These are phyloP conservation scores for Triplophysa dalaica DNA, from an alignment of 2,113 vertebrate genomes.

Conservation along the genomic window DNA sequence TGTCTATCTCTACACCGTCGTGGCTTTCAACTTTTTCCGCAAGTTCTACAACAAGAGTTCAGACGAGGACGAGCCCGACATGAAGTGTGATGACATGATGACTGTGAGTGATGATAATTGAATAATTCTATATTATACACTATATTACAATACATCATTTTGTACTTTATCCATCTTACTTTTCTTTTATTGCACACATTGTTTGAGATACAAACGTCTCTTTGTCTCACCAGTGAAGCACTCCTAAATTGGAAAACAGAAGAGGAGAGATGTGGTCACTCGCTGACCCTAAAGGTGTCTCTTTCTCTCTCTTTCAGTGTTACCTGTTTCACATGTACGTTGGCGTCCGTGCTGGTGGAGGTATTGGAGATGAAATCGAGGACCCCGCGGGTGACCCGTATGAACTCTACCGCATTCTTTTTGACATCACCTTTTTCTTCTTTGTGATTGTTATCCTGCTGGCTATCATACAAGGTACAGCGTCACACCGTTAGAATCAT, in stretches of 20 bases:
- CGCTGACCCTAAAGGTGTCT: too few relatives aligned
- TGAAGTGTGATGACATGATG: conserved; percentile 99
- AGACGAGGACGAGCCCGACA: conserved; percentile 93
- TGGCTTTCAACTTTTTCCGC: conserved; percentile 98
- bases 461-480: conserved; percentile 95
- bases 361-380: conserved; percentile 97
- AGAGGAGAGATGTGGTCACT: too few relatives aligned
- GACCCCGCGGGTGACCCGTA: conserved; percentile 97
- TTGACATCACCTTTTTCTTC: conserved; percentile 99
- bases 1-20: conserved; percentile 97
- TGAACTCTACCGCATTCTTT: conserved; percentile 96
- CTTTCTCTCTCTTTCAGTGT: conserved; percentile 73
- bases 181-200: too few relatives aligned
- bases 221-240: too few relatives aligned
- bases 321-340: conserved; percentile 99
- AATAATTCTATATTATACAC: too few relatives aligned
- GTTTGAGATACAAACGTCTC: too few relatives aligned
- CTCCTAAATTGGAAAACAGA: too few relatives aligned
- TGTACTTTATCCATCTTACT: too few relatives aligned
- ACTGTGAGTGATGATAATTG: conserved; percentile 75
- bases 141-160: too few relatives aligned
- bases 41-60: conserved; percentile 99
- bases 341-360: conserved; percentile 93
- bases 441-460: conserved; percentile 97
- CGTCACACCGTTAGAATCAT: background rate